These are phyloP conservation scores for Cochlearius cochlearius DNA, from an alignment of 2,113 vertebrate genomes.

Conservation along the genomic window DNA sequence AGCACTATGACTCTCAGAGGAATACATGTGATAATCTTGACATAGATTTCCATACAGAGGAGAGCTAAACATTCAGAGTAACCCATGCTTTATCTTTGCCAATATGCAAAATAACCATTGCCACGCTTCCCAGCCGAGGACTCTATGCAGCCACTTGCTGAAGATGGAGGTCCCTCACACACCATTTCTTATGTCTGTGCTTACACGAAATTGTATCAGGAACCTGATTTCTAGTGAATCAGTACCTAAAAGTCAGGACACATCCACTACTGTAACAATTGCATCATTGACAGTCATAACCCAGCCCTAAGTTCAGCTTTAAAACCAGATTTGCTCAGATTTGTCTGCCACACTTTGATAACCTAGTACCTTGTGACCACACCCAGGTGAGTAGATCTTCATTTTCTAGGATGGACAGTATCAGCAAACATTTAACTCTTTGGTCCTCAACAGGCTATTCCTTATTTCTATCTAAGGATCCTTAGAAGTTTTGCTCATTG, in stretches of 20 bases:
- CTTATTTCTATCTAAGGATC: not conserved
- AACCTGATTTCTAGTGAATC: not conserved
- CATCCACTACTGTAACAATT: not conserved
- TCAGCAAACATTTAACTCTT: not conserved
- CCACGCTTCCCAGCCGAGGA: not conserved
- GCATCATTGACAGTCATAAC: not conserved
- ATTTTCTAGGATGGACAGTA: not conserved
- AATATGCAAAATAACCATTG: not conserved
- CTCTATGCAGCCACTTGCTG: not conserved
- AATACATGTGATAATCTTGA: not conserved
- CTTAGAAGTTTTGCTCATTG: not conserved
- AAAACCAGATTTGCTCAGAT: not conserved
- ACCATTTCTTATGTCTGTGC: not conserved
- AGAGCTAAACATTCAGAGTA: not conserved
- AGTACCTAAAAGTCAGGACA: not conserved
- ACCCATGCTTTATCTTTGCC: not conserved
- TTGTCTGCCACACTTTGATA: not conserved
- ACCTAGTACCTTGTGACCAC: not conserved
- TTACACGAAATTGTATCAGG: not conserved
- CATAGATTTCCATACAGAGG: not conserved
- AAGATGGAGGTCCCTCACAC: not conserved
- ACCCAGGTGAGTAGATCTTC: not conserved
- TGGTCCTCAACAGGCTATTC: not conserved
- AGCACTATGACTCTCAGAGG: not conserved
- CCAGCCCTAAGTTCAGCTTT: not conserved